These are phyloP conservation scores for Natrix natrix DNA, from an alignment of 2,797 vertebrate species.

Conservation along the genomic window DNA sequence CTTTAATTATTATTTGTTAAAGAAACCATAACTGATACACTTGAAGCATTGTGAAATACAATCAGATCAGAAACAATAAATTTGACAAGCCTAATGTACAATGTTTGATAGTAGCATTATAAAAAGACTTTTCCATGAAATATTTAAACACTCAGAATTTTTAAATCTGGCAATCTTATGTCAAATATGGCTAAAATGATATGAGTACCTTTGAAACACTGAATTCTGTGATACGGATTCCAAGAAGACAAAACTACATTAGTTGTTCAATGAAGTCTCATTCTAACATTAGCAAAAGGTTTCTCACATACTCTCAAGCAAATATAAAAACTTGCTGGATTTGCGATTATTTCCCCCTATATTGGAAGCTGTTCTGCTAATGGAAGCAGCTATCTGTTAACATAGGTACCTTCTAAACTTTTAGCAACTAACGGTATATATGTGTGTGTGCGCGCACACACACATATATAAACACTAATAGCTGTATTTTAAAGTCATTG, in stretches of 20 bases:
- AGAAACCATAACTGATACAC: too few species aligned
- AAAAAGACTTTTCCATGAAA: background rate
- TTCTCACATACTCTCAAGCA: background rate
- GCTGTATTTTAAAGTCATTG: conserved; percentile 1
- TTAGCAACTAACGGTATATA: background rate
- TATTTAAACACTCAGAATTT: background rate
- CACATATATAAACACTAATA: background rate
- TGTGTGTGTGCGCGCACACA: background rate
- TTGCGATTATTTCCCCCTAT: background rate
- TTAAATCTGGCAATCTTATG: background rate
- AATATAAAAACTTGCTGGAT: background rate
- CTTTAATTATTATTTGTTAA: too few species aligned
- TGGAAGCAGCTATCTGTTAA: background rate
- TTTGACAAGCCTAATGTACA: background rate
- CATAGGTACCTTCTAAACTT: background rate
- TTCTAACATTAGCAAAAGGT: too few species aligned
- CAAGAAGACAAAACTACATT: background rate
- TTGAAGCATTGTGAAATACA: too few species aligned
- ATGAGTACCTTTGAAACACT: too few species aligned
- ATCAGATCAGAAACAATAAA: too few species aligned
- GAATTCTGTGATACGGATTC: too few species aligned
- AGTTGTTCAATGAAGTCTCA: too few species aligned
- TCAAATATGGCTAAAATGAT: too few species aligned
- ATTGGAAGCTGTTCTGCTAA: background rate
- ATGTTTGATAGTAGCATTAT: background rate